These are phyloP conservation scores for Pterocles gutturalis DNA, from an alignment of 2,113 vertebrate genomes.

Conservation along the genomic window DNA sequence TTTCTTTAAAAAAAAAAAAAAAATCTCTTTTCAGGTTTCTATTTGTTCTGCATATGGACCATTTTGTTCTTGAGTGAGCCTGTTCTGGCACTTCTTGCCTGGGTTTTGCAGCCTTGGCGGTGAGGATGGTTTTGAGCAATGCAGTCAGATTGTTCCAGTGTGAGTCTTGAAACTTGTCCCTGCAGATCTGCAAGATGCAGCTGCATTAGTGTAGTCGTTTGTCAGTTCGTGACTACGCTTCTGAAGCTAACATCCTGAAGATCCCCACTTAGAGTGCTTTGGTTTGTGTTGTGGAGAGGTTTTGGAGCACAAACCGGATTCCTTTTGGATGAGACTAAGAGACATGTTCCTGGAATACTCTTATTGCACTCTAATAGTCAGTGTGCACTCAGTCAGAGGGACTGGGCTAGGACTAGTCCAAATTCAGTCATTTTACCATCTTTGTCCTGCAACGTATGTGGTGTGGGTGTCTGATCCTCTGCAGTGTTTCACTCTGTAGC, in stretches of 20 bases:
- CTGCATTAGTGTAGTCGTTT: not conserved
- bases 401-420: not conserved
- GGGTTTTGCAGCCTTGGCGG: not conserved
- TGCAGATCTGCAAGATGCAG: not conserved
- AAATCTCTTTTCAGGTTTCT: not conserved
- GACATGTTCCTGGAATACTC: not conserved
- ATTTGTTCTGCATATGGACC: not conserved
- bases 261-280: not conserved
- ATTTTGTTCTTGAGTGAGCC: not conserved
- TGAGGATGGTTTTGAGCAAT: not conserved
- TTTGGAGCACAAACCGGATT: constrained; percentile 22
- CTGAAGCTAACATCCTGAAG: not conserved
- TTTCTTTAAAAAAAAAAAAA: too few relatives aligned
- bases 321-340: constrained; percentile 6
- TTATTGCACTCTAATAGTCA: not conserved
- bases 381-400: not conserved
- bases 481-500: not conserved
- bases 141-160: not conserved
- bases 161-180: not conserved
- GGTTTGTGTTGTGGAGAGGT: not conserved
- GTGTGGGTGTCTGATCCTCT: not conserved
- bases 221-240: not conserved
- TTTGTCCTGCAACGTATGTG: fast-evolving
- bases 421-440: not conserved
- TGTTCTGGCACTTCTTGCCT: not conserved